Conservation (phyloP, 1,140 invertebrate species). For the Amphibalanus amphitrite region DNA sequence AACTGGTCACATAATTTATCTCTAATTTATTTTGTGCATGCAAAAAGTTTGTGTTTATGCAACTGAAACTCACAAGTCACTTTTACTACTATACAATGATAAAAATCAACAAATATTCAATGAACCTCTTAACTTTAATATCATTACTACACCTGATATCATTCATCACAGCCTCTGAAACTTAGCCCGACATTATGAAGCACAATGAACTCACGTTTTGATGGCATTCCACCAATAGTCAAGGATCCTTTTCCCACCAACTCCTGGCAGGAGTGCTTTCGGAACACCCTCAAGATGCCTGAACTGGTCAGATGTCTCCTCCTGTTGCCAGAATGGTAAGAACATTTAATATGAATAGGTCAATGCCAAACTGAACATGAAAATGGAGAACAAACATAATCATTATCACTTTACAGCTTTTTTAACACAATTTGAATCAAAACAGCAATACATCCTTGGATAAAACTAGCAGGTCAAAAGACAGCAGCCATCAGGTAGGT, state of each 20-base stretch:
- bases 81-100: no score
- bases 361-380: background rate
- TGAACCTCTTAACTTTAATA: no score
- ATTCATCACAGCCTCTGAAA: no score
- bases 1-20: conserved; percentile 10
- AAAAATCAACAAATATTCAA: no score
- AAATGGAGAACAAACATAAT: background rate
- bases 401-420: no score
- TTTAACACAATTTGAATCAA: no score
- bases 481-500: no score
- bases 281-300: conserved; percentile 17
- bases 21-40: background rate
- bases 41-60: background rate
- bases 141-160: no score
- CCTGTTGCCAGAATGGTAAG: conserved; percentile 2
- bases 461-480: no score
- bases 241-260: conserved; percentile 16
- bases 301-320: conserved; percentile 14
- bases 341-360: background rate
- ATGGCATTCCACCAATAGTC: conserved; percentile 20
- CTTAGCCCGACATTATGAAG: no score
- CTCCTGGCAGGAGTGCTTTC: conserved; percentile 18
- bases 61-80: no score
- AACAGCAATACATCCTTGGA: no score
- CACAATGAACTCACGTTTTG: conserved; percentile 12